Base-by-base conservation (phyloP, 2,888 invertebrate genomes). In the Yponomeuta sedellus region DNA sequence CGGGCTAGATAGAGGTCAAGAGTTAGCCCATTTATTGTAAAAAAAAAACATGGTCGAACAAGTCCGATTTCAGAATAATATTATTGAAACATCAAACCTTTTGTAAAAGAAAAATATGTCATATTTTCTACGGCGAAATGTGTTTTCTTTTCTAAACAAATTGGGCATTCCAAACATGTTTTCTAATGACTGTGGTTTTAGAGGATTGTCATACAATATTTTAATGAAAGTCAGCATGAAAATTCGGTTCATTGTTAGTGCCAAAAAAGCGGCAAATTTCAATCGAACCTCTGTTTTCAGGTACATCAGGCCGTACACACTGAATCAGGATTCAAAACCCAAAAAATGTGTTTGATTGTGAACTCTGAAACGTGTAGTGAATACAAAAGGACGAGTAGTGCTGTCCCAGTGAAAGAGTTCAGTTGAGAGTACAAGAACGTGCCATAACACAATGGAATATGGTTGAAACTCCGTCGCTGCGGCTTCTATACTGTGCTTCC, bases 391-490 rank as follows among this genome's bases (percentile, higher is more conserved):
- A 64, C 64, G 22, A 10, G 12, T 16, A 19, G 22, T 22, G 12
- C 6, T 25, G 52, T 40, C 44, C 25, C 57, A 64, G 64, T 69
- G 75, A 72, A 69, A 78, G 71, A 75, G 75, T 82, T 78, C 77
- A 90, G 90, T 89, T 90, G 90, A 89, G 86, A 85, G 80, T 80
- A 81, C 75, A 70, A 78, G 79, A 80, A 70, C 77, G 79, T 80
- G 79, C 67, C 77, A 73, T 75, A 80, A 77, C 85, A 91, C 88
- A 82, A 91, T 91, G 91, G 91, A 91, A 91, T 91, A 90, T 90
- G 91, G 91, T 85, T 91, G 88, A 91, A 82, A 74, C 72, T 71
- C 69, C 70, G 70, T 71, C 71, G 72, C 66, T 69, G 71, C 75
- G 69, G 76, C 71, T 66, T 70, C 75, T 74, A 74, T 84, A 88